A percentile compares a stretch with the other conserved stretches of the same genome.
Conservation (phyloP, 2,797 vertebrate species). For the Acropternis orthonyx region DNA sequence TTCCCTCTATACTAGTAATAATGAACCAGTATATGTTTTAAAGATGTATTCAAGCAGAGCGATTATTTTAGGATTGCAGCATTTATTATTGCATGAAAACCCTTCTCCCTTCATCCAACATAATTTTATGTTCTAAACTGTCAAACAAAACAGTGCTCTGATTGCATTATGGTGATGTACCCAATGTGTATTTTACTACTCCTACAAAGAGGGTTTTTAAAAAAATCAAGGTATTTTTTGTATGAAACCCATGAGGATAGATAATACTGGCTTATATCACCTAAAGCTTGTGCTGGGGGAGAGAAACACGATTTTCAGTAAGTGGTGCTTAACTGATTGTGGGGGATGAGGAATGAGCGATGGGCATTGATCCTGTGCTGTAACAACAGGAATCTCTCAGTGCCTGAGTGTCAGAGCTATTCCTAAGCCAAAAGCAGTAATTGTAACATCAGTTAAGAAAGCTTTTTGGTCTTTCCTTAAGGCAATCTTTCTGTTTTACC, state of each 20-base stretch:
- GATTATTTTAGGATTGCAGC: slow-evolving; percentile 19
- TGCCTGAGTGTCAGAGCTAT: not conserved
- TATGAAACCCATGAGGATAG: not conserved
- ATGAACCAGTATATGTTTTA: not conserved
- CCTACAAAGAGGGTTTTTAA: not conserved
- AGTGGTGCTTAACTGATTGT: not conserved
- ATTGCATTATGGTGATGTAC: not conserved
- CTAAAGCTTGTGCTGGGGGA: not conserved
- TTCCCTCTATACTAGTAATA: not conserved
- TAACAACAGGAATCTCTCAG: not conserved
- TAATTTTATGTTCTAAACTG: not conserved
- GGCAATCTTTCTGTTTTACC: not conserved
- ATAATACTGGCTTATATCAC: not conserved
- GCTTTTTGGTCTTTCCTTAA: not conserved
- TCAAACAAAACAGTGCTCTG: not conserved
- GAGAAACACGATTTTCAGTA: not conserved
- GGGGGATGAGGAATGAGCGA: not conserved
- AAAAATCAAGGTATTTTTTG: not conserved
- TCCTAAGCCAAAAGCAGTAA: not conserved
- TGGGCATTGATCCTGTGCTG: not conserved
- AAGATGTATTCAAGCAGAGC: not conserved
- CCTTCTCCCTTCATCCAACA: not conserved
- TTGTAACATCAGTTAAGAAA: not conserved
- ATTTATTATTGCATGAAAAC: not conserved
- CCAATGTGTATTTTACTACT: not conserved